These are phyloP conservation scores for Ganaspis sp. DNA, from an alignment of 1,140 invertebrate genomes.

Conservation along the genomic window DNA sequence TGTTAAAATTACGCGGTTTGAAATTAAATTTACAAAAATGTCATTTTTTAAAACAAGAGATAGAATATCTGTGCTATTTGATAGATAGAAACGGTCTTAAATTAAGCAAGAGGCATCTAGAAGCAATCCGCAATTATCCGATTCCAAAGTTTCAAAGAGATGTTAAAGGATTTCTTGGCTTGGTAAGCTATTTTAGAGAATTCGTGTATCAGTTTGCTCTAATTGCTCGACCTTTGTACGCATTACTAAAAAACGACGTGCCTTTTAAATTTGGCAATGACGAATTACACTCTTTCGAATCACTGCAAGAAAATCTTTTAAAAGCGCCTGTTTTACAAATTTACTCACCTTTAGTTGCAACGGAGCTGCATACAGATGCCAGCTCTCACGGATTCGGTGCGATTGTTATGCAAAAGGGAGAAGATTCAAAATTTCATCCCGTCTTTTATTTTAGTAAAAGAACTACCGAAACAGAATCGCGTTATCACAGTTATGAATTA, in stretches of 20 bases:
- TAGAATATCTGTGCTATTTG: background rate
- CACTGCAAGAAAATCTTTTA: background rate
- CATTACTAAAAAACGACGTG: conserved; percentile 57
- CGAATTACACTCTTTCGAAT: conserved; percentile 34
- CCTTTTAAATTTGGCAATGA: conserved; percentile 21
- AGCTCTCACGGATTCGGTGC: conserved; percentile 47
- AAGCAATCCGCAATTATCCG: conserved; percentile 38
- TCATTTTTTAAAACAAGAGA: background rate
- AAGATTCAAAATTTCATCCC: conserved; percentile 58
- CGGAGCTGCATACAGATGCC: background rate
- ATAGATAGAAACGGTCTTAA: background rate
- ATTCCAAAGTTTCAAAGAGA: conserved; percentile 48
- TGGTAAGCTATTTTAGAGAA: conserved; percentile 65
- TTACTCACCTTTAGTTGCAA: background rate
- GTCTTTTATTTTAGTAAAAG: conserved; percentile 71
- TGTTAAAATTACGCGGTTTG: background rate
- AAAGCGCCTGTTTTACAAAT: background rate
- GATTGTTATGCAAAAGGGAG: conserved; percentile 59
- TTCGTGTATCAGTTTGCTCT: conserved; percentile 58
- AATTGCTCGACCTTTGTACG: conserved; percentile 64
- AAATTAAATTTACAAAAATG: background rate
- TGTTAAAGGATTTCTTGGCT: conserved; percentile 64
- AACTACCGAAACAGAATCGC: conserved; percentile 52
- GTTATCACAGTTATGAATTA: conserved; percentile 14
- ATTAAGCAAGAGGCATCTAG: background rate